Evolutionary conservation across 2,888 invertebrate species (phyloP).

Genomic region (Pemphredon lugubris): DNA sequence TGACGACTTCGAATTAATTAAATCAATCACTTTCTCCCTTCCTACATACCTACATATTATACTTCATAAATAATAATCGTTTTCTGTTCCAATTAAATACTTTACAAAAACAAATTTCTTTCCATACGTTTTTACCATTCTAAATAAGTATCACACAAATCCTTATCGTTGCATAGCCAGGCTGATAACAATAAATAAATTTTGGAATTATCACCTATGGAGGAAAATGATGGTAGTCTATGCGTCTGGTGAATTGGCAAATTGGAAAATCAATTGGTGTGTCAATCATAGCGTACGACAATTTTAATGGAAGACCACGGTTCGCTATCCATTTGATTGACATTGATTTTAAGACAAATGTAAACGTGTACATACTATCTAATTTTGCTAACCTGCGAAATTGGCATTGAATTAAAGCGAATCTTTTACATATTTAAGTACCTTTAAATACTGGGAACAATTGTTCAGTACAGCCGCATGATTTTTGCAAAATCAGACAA

Average conservation of each 20-base stretch:
- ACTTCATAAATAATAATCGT: slow-evolving; percentile 74
- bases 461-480: background rate
- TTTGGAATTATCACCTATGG: slow-evolving; percentile 39
- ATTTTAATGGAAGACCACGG: too few relatives aligned
- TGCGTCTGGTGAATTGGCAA: slow-evolving; percentile 12
- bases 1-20: slow-evolving; percentile 27
- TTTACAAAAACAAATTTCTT: slow-evolving; percentile 64
- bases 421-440: slow-evolving; percentile 21
- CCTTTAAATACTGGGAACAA: slow-evolving; percentile 7
- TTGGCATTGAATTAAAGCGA: too few relatives aligned
- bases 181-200: slow-evolving; percentile 55
- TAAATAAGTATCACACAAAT: slow-evolving; percentile 78
- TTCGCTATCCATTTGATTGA: too few relatives aligned
- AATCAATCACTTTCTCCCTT: slow-evolving; percentile 28
- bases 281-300: slow-evolving; percentile 19
- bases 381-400: too few relatives aligned
- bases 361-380: too few relatives aligned
- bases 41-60: slow-evolving; percentile 42
- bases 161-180: slow-evolving; percentile 51
- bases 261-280: slow-evolving; percentile 30
- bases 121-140: slow-evolving; percentile 56
- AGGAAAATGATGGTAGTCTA: slow-evolving; percentile 25
- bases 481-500: too few relatives aligned
- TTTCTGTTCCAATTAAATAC: slow-evolving; percentile 76
- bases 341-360: too few relatives aligned